Evolutionary conservation across 2,797 vertebrate species (phyloP).

Genomic region (Erithacus rubecula): DNA sequence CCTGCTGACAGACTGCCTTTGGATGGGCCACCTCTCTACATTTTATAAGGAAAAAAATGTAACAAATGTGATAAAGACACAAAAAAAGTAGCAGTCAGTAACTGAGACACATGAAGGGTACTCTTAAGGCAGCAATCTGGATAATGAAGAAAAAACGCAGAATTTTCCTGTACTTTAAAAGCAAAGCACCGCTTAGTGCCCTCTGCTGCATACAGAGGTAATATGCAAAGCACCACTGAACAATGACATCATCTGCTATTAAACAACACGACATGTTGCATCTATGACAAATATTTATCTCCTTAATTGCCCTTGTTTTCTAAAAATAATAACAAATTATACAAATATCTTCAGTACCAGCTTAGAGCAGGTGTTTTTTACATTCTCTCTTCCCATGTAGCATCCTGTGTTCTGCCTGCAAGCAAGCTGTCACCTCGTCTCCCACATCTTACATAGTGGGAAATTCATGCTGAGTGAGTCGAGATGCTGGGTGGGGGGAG

Average conservation of each 20-base stretch:
- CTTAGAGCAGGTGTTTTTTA: neutral
- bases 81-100: neutral
- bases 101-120: neutral
- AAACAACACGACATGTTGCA: neutral
- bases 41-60: neutral
- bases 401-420: neutral
- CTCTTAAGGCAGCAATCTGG: neutral
- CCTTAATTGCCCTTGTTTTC: constrained; percentile 8
- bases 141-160: neutral
- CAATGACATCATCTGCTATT: neutral
- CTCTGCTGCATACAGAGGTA: neutral
- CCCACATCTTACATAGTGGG: neutral
- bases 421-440: constrained; percentile 20
- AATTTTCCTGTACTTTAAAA: neutral
- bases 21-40: neutral
- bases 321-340: constrained; percentile 14
- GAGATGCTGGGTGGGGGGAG: neutral
- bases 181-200: neutral
- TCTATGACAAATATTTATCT: neutral
- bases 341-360: neutral
- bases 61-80: neutral
- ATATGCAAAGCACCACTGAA: neutral
- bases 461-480: neutral
- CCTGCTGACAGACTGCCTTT: neutral
- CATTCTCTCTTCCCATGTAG: neutral